A percentile compares a stretch with the other conserved stretches of the same genome.
These are phyloP conservation scores for Porites divaricata DNA, from an alignment of 92 coral and sea anemone genomes.

Conservation along the genomic window DNA sequence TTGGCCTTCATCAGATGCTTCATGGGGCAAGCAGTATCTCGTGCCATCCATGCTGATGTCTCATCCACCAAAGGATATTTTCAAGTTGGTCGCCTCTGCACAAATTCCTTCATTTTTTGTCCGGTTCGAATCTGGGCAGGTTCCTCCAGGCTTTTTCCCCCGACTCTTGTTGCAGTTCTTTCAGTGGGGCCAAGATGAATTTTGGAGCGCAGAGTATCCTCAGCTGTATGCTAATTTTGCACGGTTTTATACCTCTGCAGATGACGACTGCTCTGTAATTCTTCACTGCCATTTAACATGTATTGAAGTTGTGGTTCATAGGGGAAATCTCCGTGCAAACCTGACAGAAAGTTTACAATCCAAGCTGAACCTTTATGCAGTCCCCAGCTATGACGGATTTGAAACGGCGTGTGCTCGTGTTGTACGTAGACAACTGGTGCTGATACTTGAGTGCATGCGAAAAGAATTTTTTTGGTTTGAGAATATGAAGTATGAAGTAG, in stretches of 20 bases:
- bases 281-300: background rate
- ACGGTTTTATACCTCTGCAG: constrained; percentile 15
- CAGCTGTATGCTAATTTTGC: constrained; percentile 14
- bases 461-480: constrained; percentile 43
- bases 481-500: background rate
- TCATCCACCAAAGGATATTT: background rate
- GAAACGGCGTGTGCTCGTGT: background rate
- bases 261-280: background rate
- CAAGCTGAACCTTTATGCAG: background rate
- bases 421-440: background rate
- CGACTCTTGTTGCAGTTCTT: no score
- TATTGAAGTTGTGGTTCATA: background rate
- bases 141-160: no score
- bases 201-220: no score
- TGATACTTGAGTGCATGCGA: constrained; percentile 5
- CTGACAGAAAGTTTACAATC: background rate
- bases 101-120: background rate
- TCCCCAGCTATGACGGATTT: background rate
- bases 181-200: no score
- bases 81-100: background rate
- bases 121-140: background rate
- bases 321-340: background rate
- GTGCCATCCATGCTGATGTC: constrained; percentile 59
- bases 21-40: constrained; percentile 1
- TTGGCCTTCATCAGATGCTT: background rate